phyloP scores from a whole-genome alignment of 1,140 invertebrate species.

The Lethocerus indicus region DNA sequence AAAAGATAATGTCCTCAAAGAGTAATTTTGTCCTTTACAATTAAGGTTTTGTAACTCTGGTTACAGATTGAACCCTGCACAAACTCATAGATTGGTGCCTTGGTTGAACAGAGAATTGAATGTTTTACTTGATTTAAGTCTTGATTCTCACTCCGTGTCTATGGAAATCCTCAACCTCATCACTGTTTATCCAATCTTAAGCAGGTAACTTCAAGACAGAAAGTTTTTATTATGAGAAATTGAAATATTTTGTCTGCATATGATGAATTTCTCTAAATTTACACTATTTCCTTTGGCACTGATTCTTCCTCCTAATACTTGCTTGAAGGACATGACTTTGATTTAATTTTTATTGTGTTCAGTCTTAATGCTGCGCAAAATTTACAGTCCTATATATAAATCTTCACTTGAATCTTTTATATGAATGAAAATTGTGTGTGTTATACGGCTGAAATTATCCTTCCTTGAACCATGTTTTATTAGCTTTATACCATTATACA shows the following conservation, averaged over 20 bases:
- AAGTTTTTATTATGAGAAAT: neutral
- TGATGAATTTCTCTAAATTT: neutral
- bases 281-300: neutral
- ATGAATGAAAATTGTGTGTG: too few species aligned
- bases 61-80: constrained; percentile 53
- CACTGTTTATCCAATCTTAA: constrained; percentile 48
- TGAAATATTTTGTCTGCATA: neutral
- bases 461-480: too few species aligned
- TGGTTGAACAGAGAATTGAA: constrained; percentile 78
- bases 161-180: constrained; percentile 51
- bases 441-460: too few species aligned
- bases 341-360: neutral
- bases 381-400: too few species aligned
- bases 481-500: too few species aligned
- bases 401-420: too few species aligned
- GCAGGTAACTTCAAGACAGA: constrained; percentile 21
- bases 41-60: constrained; percentile 12
- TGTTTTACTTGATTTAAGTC: constrained; percentile 39
- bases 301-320: neutral
- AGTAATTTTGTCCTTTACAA: too few species aligned
- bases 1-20: too few species aligned
- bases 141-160: constrained; percentile 37
- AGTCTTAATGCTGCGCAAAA: neutral
- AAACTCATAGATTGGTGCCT: constrained; percentile 61
- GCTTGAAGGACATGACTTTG: neutral